Evolutionary conservation across 1,140 invertebrate species (phyloP), one percentile per base, ranked within the genome.

Genomic region (Drosophila asahinai): DNA sequence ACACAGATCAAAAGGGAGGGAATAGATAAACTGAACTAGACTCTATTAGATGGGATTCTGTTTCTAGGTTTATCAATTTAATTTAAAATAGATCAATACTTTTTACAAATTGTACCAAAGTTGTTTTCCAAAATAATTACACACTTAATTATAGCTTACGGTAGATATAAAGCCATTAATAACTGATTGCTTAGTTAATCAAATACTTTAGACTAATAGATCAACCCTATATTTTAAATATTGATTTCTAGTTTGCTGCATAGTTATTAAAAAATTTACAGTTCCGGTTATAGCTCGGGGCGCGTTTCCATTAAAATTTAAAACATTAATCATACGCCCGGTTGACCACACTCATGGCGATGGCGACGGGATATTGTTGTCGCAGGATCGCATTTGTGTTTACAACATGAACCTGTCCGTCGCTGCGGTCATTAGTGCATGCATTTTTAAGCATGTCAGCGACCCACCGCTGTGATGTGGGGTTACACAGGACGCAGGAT

Each of bases 361-460:
- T 22, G 6, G 9, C 33, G 12, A 22, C 17, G 33, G 22, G 15
- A 38, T 19, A 36, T 45, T 47, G 43, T 22, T 62, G 66, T 51
- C 48, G 36, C 66, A 49, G 52, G 67, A 60, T 19, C 36, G 40
- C 25, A 49, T 19, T 36, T 27, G 25, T 72, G 65, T 72, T 70
- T 72, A 71, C 65, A 59, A 71, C 65, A 59, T 58, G 51, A 48
- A 59, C 66, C 70, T 36, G 67, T 73, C 70, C 70, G 67, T 72
- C 55, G 33, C 52, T 73, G 70, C 45, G 70, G 67, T 73, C 70
- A 73, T 73, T 73, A 73, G 67, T 60, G 70, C 54, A 73, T 73
- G 67, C 67, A 73, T 72, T 73, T 73, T 73, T 51, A 73, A 73
- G 70, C 54, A 73, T 27, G 70, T 49, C 49, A 36, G 70, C 45